Conservation (phyloP, 37 sponge, comb jelly and placozoan species). For the Diacarnus erythraeanus region DNA sequence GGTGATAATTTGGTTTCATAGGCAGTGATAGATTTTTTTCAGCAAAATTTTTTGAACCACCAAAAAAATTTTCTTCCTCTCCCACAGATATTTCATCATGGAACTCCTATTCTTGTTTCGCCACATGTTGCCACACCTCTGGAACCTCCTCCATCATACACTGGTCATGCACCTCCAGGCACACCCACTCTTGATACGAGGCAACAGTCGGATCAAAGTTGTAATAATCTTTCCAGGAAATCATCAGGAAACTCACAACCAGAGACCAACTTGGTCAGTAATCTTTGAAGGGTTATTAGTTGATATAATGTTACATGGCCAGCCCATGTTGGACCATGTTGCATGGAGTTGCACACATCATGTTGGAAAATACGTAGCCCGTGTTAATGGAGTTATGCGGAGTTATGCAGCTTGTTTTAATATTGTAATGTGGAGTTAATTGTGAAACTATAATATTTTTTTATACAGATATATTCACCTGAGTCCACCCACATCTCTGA, state of each 20-base stretch:
- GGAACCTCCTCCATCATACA: constrained; percentile 22
- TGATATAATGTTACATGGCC: too few relatives aligned
- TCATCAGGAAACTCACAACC: constrained; percentile 13
- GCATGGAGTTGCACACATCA: too few relatives aligned
- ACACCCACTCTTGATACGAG: neutral
- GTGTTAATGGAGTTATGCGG: too few relatives aligned
- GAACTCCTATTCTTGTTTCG: neutral
- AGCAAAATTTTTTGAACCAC: too few relatives aligned
- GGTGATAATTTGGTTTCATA: too few relatives aligned
- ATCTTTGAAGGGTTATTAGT: too few relatives aligned
- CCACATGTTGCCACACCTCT: constrained; percentile 3
- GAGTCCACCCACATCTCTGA: neutral
- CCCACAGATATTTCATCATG: neutral
- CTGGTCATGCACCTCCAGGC: constrained; percentile 7
- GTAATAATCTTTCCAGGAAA: constrained; percentile 4
- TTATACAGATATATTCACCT: constrained; percentile 8
- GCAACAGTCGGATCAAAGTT: neutral
- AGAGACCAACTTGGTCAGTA: neutral
- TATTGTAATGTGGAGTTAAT: too few relatives aligned
- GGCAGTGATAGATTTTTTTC: too few relatives aligned
- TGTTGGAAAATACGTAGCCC: too few relatives aligned
- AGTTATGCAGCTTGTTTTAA: neutral
- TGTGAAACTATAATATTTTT: neutral
- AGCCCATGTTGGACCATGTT: too few relatives aligned
- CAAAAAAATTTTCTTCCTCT: neutral